These are phyloP conservation scores for Selene dorsalis DNA, from an alignment of 2,797 vertebrate species.

Conservation along the genomic window DNA sequence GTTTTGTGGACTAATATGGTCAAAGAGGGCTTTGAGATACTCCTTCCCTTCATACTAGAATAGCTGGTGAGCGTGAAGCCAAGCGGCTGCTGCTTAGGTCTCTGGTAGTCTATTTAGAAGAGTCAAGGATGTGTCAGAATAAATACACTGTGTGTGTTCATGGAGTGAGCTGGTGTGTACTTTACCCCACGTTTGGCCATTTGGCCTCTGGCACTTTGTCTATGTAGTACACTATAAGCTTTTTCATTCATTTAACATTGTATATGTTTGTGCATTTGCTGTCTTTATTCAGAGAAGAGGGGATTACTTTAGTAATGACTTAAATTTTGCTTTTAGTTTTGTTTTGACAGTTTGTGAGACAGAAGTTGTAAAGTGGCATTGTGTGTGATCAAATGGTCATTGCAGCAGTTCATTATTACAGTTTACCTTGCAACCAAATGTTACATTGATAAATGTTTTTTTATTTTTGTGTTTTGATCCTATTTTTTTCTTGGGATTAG, in stretches of 20 bases:
- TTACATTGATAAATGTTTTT: background rate
- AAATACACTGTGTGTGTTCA: conserved; percentile 70
- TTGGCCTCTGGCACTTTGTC: conserved; percentile 41
- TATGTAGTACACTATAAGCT: conserved; percentile 15
- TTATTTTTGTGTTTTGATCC: conserved; percentile 1
- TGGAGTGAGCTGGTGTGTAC: conserved; percentile 65
- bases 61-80: conserved; percentile 70
- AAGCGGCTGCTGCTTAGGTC: conserved; percentile 70
- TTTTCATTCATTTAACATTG: conserved; percentile 31
- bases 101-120: conserved; percentile 77
- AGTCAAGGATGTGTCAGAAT: conserved; percentile 83
- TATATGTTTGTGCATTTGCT: conserved; percentile 15
- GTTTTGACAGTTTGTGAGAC: conserved; percentile 43
- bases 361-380: conserved; percentile 1
- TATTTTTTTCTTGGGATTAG: conserved; percentile 7
- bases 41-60: conserved; percentile 67
- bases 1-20: conserved; percentile 83
- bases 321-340: conserved; percentile 30
- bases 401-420: conserved; percentile 7
- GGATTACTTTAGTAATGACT: conserved; percentile 18
- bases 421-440: conserved; percentile 18
- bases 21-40: conserved; percentile 65
- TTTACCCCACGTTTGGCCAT: conserved; percentile 54
- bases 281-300: conserved; percentile 35
- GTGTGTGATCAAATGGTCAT: conserved; percentile 24